Evolutionary conservation across 2,797 vertebrate species (phyloP), one percentile per base, ranked within the genome.

Genomic region (Nasua narica): DNA sequence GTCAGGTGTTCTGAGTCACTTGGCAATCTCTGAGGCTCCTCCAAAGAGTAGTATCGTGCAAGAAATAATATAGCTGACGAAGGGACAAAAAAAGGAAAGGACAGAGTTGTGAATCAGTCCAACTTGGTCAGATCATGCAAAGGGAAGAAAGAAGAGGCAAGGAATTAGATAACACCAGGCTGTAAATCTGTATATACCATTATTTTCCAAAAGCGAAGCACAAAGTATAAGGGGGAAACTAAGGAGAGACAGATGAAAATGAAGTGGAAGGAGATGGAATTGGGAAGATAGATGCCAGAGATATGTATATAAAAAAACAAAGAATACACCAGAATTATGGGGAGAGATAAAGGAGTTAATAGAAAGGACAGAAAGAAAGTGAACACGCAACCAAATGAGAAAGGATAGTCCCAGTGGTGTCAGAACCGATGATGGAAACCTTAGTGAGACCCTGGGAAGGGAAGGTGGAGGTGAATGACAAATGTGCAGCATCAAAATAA

Each of bases 401-500:
- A 84, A 62, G 69, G 40, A 70, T 70, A 84, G 62, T 78, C 94
- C 97, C 96, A 62, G 81, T 0, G n/a, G 84, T 40, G 69, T 94
- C 84, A 40, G 87, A 43, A 29, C 18, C 8, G 52, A 67, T 70
- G 87, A 87, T 79, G 67, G 90, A 97, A 93, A 92, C 50, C 46
- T 56, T 46, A 16, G 90, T 11, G 7, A 95, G 76, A 37, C 21
- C 23, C 52, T 21, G n/a, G 16, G 69, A 91, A 79, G n/a, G 77
- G 46, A 91, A 85, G 79, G 58, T 52, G 23, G 92, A 92, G 54
- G 74, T 62, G 60, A 96, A 90, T 90, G 96, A 96, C 96, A 90
- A 94, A 97, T 88, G 93, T 32, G 48, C 35, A 32, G 65, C 76
- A 43, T 82, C 50, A 85, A 67, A 90, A 97, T 90, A 97, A 97